Base-by-base conservation (phyloP, 2,888 invertebrate genomes). In the Lottia scabra region DNA sequence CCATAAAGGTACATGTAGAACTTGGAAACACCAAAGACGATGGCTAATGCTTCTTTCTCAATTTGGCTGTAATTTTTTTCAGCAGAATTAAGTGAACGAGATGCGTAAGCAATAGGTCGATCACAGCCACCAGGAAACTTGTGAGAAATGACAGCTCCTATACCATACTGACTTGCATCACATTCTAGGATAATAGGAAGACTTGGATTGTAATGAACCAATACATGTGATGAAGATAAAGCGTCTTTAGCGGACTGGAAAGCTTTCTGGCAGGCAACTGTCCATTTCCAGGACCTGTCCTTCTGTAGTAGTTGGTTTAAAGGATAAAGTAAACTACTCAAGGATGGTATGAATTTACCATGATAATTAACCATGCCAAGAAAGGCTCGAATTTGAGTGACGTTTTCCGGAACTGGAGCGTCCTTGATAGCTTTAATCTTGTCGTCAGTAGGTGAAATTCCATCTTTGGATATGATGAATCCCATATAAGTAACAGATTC, bases 11-110 rank as follows among this genome's bases (percentile, higher is more conserved):
- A 69, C 13, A 10, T 27, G 19, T 69, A 62, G n/a, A 68, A 68
- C 26, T 62, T 48, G 16, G 64, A 65, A 43, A 68, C 68, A 10
- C 68, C 68, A 44, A 27, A 75, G 15, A 73, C 70, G 16, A 76
- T 72, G 12, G 85, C 80, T 45, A 88, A 77, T 43, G 89, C 87
- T 80, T 87, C 89, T 73, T 87, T 87, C 63, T 89, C 88, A 23
- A 89, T 72, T 73, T 87, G 87, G 19, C 85, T 82, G 76, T 89
- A 89, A 23, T 84, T 75, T 30, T 48, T 48, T 46, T 79, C 78
- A 12, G 73, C 68, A 15, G 44, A 16, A 12, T n/a, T n/a, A n/a
- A n/a, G n/a, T n/a, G n/a, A n/a, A n/a, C n/a, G n/a, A n/a, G n/a
- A n/a, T n/a, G n/a, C 78, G 44, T 1, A 69, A 8, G 65, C 69